Evolutionary conservation across 2,888 invertebrate genomes (phyloP).

Genomic region (Strigamia maritima): DNA sequence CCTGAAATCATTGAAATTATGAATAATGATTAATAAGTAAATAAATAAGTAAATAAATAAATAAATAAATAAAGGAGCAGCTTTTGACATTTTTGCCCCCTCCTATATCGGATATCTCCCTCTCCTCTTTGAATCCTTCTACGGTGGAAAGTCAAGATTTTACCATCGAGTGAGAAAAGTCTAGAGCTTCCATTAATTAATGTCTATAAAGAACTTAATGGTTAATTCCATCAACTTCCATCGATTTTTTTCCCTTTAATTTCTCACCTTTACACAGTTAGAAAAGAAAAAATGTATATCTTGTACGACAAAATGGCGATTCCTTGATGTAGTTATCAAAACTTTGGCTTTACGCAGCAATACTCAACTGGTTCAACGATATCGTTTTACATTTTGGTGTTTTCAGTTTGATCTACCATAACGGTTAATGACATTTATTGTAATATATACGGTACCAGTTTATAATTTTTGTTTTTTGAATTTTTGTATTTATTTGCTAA

Average conservation of each 20-base stretch:
- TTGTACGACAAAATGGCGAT: not conserved
- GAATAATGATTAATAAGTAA: too few species aligned
- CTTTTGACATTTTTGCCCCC: not conserved
- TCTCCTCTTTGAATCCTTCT: not conserved
- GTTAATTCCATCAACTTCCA: not conserved
- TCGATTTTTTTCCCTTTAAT: not conserved
- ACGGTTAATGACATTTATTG: too few species aligned
- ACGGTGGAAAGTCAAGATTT: not conserved
- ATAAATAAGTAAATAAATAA: not conserved
- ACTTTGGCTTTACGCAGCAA: not conserved
- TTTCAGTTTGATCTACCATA: too few species aligned
- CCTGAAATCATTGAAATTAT: too few species aligned
- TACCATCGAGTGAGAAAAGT: constrained; percentile 4
- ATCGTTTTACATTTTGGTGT: too few species aligned
- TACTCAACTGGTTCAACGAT: too few species aligned
- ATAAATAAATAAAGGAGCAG: not conserved
- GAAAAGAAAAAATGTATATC: not conserved
- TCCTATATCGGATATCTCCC: too few species aligned
- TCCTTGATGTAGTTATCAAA: not conserved
- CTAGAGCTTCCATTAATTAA: not conserved
- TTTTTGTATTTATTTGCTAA: not conserved
- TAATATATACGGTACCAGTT: too few species aligned
- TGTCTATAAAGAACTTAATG: not conserved
- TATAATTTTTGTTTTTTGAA: not conserved
- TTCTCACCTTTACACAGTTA: not conserved